Evolutionary conservation across 2,113 vertebrate species (phyloP).

Genomic region (Stigmatopora argus): DNA sequence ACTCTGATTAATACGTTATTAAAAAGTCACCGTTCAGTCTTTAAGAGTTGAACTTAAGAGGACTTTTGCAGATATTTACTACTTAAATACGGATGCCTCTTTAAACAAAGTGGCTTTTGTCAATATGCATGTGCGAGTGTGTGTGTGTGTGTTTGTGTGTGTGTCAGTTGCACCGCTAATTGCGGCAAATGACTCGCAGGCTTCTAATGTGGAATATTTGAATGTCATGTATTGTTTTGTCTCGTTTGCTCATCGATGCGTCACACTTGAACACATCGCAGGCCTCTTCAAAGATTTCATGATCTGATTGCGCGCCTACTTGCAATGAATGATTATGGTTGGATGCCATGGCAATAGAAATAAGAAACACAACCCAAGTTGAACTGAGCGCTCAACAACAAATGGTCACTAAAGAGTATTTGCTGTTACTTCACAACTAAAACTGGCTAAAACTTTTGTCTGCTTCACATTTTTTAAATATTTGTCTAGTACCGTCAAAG

Average conservation of each 20-base stretch:
- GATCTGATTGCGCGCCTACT: not conserved
- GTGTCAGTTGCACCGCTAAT: slow-evolving; percentile 45
- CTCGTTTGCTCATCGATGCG: slow-evolving; percentile 37
- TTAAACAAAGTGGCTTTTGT: slow-evolving; percentile 61
- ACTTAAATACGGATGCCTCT: not conserved
- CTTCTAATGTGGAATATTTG: slow-evolving; percentile 36
- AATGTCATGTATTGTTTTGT: slow-evolving; percentile 50
- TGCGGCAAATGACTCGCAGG: slow-evolving; percentile 40
- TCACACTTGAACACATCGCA: slow-evolving; percentile 19
- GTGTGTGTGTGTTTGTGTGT: slow-evolving; percentile 11
- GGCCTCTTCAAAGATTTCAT: slow-evolving; percentile 1
- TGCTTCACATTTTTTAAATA: no score
- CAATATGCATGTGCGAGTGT: slow-evolving; percentile 1
- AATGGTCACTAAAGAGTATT: no score
- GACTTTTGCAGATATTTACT: not conserved
- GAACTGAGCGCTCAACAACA: no score
- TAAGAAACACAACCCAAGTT: no score
- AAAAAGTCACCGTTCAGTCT: not conserved
- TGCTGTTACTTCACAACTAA: no score
- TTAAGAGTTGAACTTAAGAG: not conserved
- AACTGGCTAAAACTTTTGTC: no score
- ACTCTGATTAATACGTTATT: slow-evolving; percentile 45
- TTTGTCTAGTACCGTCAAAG: no score
- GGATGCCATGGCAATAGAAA: no score
- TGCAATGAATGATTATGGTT: no score